Conservation (phyloP, 2,797 vertebrate genomes). For the Peromyscus attwateri region DNA sequence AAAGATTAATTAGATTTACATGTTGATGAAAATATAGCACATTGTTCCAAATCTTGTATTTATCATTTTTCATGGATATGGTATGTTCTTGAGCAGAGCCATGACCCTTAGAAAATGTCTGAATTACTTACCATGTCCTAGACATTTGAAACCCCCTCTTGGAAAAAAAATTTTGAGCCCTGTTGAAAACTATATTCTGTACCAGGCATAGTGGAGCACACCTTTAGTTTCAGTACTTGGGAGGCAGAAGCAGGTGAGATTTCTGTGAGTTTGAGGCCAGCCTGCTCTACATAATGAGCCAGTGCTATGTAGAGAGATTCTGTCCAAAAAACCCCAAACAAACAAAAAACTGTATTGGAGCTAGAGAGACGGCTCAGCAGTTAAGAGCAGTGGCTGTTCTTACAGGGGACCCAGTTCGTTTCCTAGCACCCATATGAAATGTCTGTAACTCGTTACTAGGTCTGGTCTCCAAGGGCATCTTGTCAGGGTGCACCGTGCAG, state of each 20-base stretch:
- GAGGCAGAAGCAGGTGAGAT: background rate
- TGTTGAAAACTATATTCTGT: background rate
- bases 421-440: background rate
- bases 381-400: background rate
- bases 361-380: background rate
- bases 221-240: background rate
- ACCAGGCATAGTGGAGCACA: background rate
- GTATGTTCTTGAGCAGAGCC: background rate
- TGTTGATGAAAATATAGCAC: background rate
- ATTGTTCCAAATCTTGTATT: background rate
- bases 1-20: background rate
- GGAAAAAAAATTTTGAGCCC: background rate
- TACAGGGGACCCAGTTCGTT: background rate
- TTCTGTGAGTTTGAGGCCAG: background rate
- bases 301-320: background rate
- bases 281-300: background rate
- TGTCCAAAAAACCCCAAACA: too few species aligned
- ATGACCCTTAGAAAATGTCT: background rate
- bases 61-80: background rate
- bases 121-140: background rate
- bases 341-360: background rate
- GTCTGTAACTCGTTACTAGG: background rate
- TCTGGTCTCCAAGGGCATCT: background rate
- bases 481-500: too few species aligned
- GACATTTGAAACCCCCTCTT: background rate